These are phyloP conservation scores for Characodon lateralis DNA, from an alignment of 2,797 vertebrate species.

Conservation along the genomic window DNA sequence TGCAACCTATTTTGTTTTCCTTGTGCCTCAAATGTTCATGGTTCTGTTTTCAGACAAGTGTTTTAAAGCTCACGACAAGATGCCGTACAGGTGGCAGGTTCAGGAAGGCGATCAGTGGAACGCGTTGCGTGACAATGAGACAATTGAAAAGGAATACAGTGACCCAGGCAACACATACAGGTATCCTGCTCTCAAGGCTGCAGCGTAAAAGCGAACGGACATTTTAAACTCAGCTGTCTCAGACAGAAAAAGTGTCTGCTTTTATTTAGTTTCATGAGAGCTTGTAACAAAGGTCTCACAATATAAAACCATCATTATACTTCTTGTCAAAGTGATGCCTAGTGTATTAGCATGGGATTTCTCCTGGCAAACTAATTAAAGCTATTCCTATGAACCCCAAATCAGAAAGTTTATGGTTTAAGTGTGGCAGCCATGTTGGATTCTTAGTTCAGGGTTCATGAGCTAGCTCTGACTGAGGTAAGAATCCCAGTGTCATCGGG, in stretches of 20 bases:
- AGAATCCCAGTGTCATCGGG: background rate
- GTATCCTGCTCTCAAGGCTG: conserved; percentile 40
- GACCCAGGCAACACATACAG: conserved; percentile 71
- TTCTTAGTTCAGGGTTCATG: background rate
- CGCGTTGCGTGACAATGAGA: conserved; percentile 63
- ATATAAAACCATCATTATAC: background rate
- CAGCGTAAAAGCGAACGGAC: background rate
- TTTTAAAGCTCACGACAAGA: conserved; percentile 66
- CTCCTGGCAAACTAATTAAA: background rate
- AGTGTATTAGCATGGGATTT: background rate
- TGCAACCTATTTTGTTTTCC: accelerated
- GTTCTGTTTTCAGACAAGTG: conserved; percentile 63
- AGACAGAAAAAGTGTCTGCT: background rate
- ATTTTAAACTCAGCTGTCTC: background rate
- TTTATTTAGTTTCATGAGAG: background rate
- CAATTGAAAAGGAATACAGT: conserved; percentile 77
- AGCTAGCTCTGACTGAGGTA: no score
- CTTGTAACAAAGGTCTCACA: background rate
- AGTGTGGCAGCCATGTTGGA: background rate
- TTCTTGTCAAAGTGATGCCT: background rate
- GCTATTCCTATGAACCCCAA: background rate
- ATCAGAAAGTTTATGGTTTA: background rate
- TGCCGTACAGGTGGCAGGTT: conserved; percentile 81
- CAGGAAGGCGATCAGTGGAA: conserved; percentile 59
- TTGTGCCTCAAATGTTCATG: background rate